Conservation (phyloP, 2,888 invertebrate genomes). For the Acleris emargana region DNA sequence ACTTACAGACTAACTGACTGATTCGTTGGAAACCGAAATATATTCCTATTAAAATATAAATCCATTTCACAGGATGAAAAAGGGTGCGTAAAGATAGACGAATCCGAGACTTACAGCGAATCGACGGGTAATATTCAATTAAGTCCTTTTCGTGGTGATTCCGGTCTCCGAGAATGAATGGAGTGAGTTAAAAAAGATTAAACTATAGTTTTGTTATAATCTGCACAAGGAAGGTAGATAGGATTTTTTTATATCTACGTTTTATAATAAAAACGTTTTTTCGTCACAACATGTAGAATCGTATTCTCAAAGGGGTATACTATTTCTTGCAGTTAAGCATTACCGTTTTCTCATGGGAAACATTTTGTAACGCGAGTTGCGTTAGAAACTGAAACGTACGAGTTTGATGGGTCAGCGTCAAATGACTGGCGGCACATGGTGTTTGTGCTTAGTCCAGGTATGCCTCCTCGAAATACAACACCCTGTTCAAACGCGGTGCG, state of each 20-base stretch:
- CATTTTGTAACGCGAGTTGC: constrained; percentile 67
- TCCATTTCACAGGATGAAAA: too few species aligned
- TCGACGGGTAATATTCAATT: too few species aligned
- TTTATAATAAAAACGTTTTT: neutral
- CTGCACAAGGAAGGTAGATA: neutral
- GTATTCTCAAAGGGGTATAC: constrained; percentile 42
- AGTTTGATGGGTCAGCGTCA: constrained; percentile 71
- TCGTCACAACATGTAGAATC: constrained; percentile 20
- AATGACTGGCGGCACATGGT: constrained; percentile 58
- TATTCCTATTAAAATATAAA: too few species aligned
- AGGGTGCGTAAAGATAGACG: too few species aligned
- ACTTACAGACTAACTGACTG: too few species aligned
- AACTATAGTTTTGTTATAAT: neutral
- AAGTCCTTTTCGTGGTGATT: too few species aligned
- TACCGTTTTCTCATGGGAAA: constrained; percentile 67
- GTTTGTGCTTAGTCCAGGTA: constrained; percentile 64
- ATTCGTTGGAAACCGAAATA: too few species aligned
- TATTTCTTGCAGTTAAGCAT: constrained; percentile 43
- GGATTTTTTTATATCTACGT: too few species aligned
- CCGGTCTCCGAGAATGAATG: too few species aligned
- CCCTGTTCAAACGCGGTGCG: constrained; percentile 40
- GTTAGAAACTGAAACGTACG: constrained; percentile 51
- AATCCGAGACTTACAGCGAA: too few species aligned
- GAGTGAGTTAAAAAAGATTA: too few species aligned
- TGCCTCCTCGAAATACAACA: constrained; percentile 59